phyloP scores from a whole-genome alignment of 2,797 vertebrate species.

The Saxicola maurus region DNA sequence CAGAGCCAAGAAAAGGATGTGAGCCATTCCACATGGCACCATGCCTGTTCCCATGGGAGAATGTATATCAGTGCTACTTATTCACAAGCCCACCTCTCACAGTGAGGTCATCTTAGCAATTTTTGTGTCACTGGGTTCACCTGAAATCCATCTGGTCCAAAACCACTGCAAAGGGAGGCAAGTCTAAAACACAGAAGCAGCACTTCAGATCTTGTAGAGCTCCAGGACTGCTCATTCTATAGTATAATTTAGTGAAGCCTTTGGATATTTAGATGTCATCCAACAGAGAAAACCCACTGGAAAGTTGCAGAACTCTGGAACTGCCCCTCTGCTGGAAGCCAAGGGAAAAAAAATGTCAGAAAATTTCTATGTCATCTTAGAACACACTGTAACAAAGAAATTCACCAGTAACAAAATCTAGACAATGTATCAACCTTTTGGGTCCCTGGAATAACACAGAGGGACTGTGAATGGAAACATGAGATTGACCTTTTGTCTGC shows the following conservation, averaged over 20 bases:
- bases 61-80: background rate
- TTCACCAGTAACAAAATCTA: background rate
- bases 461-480: background rate
- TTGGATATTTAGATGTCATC: background rate
- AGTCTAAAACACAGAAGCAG: background rate
- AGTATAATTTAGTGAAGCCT: background rate
- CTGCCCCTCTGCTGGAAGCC: background rate
- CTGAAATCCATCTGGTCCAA: background rate
- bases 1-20: background rate
- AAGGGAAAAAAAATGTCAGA: background rate
- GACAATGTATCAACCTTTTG: background rate
- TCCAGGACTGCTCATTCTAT: background rate
- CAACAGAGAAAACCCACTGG: background rate
- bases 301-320: background rate
- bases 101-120: background rate
- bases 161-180: background rate
- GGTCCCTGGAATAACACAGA: background rate
- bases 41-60: background rate
- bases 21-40: background rate
- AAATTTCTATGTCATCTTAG: background rate
- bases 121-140: background rate
- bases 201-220: background rate
- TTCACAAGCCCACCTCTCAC: background rate
- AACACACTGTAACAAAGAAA: background rate
- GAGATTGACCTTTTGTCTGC: constrained; percentile 3